phyloP scores from a whole-genome alignment of 1,140 invertebrate genomes.

The Arion vulgaris region DNA sequence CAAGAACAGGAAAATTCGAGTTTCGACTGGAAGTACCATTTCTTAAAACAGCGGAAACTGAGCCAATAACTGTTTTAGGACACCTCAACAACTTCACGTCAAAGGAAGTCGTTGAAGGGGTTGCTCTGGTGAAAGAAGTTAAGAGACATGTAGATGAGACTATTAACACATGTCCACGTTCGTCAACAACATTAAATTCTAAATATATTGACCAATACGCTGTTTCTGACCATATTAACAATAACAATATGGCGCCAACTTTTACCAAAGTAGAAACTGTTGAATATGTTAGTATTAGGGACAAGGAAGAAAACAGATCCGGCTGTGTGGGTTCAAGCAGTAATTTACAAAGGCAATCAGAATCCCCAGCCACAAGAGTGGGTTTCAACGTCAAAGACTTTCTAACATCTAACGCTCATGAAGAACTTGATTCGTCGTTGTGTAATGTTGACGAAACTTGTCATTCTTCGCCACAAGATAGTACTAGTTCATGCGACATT shows the following conservation, averaged over 20 bases:
- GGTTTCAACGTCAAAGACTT: not conserved
- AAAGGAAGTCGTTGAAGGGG: not conserved
- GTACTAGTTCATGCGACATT: not conserved
- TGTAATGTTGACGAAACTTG: not conserved
- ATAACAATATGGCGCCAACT: not conserved
- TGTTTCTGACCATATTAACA: not conserved
- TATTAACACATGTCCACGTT: not conserved
- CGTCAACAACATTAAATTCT: not conserved
- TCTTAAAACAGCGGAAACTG: not conserved
- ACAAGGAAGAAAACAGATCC: not conserved
- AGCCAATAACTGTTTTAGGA: conserved; percentile 3
- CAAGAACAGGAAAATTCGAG: conserved; percentile 44
- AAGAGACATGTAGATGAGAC: not conserved
- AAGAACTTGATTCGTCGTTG: not conserved
- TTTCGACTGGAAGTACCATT: not conserved
- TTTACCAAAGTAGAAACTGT: not conserved
- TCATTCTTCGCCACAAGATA: not conserved
- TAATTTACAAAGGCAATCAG: not conserved
- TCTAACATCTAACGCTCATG: not conserved
- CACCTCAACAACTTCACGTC: conserved; percentile 18
- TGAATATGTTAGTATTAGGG: conserved; percentile 19
- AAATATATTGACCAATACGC: not conserved
- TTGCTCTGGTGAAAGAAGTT: not conserved
- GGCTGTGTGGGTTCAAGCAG: not conserved
- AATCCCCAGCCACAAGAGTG: not conserved